phyloP scores from a whole-genome alignment of 35 echinoderm and acorn worm genomes.

The Chiridota heheva region DNA sequence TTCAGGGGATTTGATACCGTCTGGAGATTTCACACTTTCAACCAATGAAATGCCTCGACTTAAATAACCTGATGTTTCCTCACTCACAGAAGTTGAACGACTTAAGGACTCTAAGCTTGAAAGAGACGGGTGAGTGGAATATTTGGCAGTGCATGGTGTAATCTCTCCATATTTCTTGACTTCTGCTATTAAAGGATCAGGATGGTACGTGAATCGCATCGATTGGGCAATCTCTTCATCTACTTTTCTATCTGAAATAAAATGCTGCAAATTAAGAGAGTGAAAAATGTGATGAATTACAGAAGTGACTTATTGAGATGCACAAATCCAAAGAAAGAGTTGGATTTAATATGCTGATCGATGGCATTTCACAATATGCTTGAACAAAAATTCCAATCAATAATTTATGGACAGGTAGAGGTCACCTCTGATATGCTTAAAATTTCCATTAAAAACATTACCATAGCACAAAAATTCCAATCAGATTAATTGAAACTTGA shows the following conservation, averaged over 20 bases:
- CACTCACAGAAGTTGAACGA: slow-evolving; percentile 23
- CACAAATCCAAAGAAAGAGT: too few species aligned
- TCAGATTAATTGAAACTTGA: background rate
- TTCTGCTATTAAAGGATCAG: slow-evolving; percentile 25
- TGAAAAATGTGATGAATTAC: background rate
- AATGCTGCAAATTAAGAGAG: slow-evolving; percentile 16
- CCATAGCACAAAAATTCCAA: background rate
- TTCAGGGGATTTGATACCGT: background rate
- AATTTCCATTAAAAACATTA: background rate
- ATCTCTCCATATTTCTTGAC: slow-evolving; percentile 19
- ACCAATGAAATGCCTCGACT: slow-evolving; percentile 19
- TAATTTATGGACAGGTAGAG: too few species aligned
- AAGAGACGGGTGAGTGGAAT: slow-evolving; percentile 16
- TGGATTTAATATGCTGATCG: too few species aligned
- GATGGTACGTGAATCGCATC: slow-evolving; percentile 38
- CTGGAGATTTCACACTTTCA: slow-evolving; percentile 29
- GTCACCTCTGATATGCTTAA: background rate
- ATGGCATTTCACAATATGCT: too few species aligned
- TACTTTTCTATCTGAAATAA: slow-evolving; percentile 14
- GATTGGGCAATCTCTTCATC: slow-evolving; percentile 41
- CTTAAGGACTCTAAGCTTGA: slow-evolving; percentile 25
- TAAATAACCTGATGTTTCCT: background rate
- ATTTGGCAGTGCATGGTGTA: background rate
- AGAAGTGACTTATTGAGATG: background rate
- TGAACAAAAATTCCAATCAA: too few species aligned